Percentiles rank a stretch among this genome's conserved stretches.
These are phyloP conservation scores for Zingel zingel DNA, from an alignment of 2,113 vertebrate genomes.

Conservation along the genomic window DNA sequence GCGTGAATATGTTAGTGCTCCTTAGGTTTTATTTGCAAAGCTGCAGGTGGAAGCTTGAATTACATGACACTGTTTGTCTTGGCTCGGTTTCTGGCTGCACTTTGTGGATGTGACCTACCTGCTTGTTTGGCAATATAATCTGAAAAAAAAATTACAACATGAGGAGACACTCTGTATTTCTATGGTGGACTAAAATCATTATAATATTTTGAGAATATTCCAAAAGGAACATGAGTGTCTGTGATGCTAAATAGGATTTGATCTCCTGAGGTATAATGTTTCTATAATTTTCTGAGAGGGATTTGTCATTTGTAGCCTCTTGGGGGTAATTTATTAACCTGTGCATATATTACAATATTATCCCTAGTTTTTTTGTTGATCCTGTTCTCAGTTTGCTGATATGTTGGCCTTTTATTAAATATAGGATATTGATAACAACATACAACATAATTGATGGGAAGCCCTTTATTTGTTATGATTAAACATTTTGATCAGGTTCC, in stretches of 20 bases:
- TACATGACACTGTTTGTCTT: conserved; percentile 67
- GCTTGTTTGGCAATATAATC: conserved; percentile 52
- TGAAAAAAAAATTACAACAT: conserved; percentile 30
- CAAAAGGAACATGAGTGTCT: not conserved
- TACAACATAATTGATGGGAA: not conserved
- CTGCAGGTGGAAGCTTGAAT: conserved; percentile 77
- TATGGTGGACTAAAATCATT: conserved; percentile 3
- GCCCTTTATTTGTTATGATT: not conserved
- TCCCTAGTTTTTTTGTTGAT: not conserved
- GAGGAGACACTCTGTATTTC: conserved; percentile 32
- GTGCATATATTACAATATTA: not conserved
- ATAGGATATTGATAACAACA: not conserved
- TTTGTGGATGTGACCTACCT: conserved; percentile 57
- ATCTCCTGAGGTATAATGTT: not conserved
- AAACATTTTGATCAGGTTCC: not conserved
- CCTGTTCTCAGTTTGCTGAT: not conserved
- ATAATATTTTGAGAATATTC: conserved; percentile 10
- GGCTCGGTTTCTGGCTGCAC: conserved; percentile 23
- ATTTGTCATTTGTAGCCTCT: not conserved
- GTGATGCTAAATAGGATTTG: not conserved
- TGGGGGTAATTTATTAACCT: not conserved
- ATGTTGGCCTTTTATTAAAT: not conserved
- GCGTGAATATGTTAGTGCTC: conserved; percentile 70
- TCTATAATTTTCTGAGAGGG: not conserved
- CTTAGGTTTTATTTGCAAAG: conserved; percentile 73